These are phyloP conservation scores for Otocyon megalotis DNA, from an alignment of 2,113 vertebrate genomes.

Conservation along the genomic window DNA sequence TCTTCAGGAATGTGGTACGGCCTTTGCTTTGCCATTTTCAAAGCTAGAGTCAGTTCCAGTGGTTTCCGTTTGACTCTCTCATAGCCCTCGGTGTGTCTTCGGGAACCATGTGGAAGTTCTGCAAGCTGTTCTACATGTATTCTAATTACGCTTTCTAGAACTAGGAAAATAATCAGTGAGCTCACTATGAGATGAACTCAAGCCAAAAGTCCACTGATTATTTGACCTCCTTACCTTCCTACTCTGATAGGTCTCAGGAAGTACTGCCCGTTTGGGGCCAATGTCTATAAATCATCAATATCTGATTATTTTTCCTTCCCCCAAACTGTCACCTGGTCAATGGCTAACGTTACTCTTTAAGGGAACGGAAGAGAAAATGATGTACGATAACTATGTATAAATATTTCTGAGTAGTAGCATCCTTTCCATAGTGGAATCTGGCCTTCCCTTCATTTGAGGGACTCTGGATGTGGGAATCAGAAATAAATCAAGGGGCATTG, in stretches of 20 bases:
- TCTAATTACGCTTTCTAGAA: not conserved
- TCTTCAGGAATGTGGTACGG: not conserved
- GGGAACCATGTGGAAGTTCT: not conserved
- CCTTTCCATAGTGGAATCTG: not conserved
- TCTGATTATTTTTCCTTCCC: no score
- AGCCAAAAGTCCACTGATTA: no score
- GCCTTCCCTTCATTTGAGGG: not conserved
- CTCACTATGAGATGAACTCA: no score
- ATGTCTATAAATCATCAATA: no score
- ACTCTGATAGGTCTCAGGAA: no score
- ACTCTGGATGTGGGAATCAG: not conserved
- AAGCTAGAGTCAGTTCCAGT: not conserved
- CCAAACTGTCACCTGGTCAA: no score
- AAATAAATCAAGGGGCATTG: not conserved
- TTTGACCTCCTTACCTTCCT: no score
- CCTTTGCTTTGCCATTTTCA: not conserved
- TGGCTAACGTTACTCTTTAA: no score
- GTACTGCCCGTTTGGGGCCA: no score
- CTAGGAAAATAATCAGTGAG: not conserved
- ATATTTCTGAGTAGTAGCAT: not conserved
- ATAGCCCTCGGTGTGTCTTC: not conserved
- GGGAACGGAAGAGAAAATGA: no score
- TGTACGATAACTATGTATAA: no score
- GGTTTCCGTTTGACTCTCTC: not conserved
- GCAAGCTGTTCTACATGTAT: not conserved